Evolutionary conservation across 2,797 vertebrate species (phyloP), one percentile per base, ranked within the genome.

Genomic region (Phaenicophaeus curvirostris): DNA sequence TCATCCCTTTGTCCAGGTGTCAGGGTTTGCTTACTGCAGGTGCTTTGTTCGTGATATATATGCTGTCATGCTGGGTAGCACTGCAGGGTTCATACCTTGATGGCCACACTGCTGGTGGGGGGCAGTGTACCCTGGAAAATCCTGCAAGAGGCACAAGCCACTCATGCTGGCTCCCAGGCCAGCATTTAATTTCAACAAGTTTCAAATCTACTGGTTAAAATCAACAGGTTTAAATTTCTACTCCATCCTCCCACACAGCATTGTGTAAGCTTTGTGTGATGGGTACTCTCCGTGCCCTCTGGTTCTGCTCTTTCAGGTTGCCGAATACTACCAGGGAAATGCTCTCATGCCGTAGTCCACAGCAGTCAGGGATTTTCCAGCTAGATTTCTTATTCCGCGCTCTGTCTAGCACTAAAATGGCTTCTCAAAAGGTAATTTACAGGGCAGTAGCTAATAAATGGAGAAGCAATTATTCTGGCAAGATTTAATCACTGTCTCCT

Each of bases 1-100:
- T 37, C 68, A n/a, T 41, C 8, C 5, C 30, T 65, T 83, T 58
- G 5, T 46, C 48, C 4, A 6, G 8, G 9, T 59, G 11, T 48
- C 35, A 35, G 8, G 5, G 5, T 57, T 90, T 71, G 37, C 13
- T 87, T 31, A 25, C 20, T 67, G 6, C 0, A 0, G 18, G 13
- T 30, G 8, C 5, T 46, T 31, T 61, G 8, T 4, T 3, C 54
- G 12, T 33, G 54, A 21, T 53, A 25, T 1, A 39, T 25, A 11
- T 85, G 15, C 17, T 33, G 5, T 18, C 25, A 21, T 13, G 24
- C 57, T 54, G 39, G 11, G 16, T 27, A 30, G 27, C 5, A 8
- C 39, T 65, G 42, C 27, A 73, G 24, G 53, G 8, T n/a, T 82
- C 35, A 7, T 18, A 30, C 5, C 11, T 11, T 46, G 51, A 24